Base-by-base conservation (phyloP, 2,888 invertebrate species). In the Rotaria sp. region DNA sequence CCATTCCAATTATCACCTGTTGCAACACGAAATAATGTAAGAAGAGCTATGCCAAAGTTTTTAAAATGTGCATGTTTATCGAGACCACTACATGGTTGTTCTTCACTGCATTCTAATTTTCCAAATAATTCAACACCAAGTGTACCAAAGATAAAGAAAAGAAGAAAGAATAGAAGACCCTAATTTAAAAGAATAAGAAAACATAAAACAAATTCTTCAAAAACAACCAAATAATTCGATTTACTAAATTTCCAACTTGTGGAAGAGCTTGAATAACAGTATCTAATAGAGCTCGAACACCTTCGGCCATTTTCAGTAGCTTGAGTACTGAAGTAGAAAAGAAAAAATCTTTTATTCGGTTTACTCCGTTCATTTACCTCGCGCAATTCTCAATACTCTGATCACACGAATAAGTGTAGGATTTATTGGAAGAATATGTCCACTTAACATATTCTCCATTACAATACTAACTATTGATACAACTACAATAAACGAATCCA, bases 1-100 rank as follows among this genome's bases (percentile, higher is more conserved):
- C 99, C 99, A 91, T 99, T 99, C 99, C 99, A 99, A 92, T 99
- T 99, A 92, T 99, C 99, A 84, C 99, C 99, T 35, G 99, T 99
- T 85, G 99, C 99, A 85, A 99, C 98, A 88, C 99, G 94, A 92
- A 99, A 99, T 88, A 99, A 93, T 50, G 99, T 99, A 88, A 99
- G 93, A 92, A 99, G 99, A 80, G 98, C 99, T 96, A 99, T 99
- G 86, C 92, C 92, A 92, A 98, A 98, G 92, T 98, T 96, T 88
- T 95, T 95, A 92, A 99, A 99, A 92, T 99, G 97, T 41, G 99
- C 99, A 92, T 99, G 99, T 92, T 97, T 97, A 75, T 98, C 97
- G 57, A 99, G 93, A 38, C 93, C 97, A 93, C 98, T 97, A 92
- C 99, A 99, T 84, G 96, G 96, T 91, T 95, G 94, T 89, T 95